Conservation (phyloP, 1,140 invertebrate genomes). For the Drosophila virilis region DNA sequence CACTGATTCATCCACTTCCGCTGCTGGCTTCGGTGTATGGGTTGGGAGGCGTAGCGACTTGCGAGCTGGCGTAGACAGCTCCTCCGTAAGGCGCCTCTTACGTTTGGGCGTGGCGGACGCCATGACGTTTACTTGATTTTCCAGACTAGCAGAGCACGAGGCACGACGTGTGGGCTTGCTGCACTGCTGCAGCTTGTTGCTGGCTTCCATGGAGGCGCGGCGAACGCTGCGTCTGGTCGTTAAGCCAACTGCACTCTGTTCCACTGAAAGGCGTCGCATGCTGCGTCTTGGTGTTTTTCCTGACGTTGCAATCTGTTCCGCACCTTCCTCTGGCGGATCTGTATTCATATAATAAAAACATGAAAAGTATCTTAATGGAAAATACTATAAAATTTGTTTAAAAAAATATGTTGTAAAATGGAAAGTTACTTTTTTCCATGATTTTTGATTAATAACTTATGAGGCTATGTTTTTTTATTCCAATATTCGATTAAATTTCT, state of each 20-base stretch:
- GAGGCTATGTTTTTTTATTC: not conserved
- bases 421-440: not conserved
- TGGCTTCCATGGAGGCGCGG: constrained; percentile 49
- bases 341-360: not conserved
- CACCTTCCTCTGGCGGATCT: not conserved
- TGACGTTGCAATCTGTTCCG: not conserved
- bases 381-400: no score
- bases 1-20: constrained; percentile 58
- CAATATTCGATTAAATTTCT: not conserved
- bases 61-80: constrained; percentile 45
- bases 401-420: no score
- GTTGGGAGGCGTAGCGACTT: constrained; percentile 45
- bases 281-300: constrained; percentile 32
- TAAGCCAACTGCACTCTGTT: constrained; percentile 18
- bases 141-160: constrained; percentile 40
- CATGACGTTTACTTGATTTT: not conserved
- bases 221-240: constrained; percentile 60
- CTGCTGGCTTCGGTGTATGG: constrained; percentile 37
- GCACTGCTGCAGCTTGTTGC: constrained; percentile 9
- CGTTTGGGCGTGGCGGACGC: constrained; percentile 42
- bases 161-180: constrained; percentile 43
- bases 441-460: no score
- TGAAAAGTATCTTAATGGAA: not conserved
- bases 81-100: constrained; percentile 53
- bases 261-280: constrained; percentile 38